Evolutionary conservation across 2,797 vertebrate genomes (phyloP), one percentile per base, ranked within the genome.

Genomic region (Megaceryle alcyon): DNA sequence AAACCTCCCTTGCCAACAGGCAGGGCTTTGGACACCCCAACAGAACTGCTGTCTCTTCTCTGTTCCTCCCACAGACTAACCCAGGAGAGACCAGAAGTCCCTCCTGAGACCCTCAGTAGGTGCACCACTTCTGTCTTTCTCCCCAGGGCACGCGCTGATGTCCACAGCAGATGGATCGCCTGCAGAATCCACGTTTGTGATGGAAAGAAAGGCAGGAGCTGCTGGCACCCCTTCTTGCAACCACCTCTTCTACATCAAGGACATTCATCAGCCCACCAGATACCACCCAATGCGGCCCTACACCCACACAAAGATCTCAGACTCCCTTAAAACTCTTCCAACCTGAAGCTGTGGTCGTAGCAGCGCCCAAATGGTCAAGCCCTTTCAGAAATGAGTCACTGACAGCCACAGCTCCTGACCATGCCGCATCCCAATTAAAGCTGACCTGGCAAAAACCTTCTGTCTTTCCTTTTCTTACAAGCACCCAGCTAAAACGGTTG

Each of bases 361-460:
- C 35, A 26, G 9, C 0, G 20, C 28, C 28, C 66, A 54, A 44
- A 46, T 0, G 5, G 35, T 5, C 41, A 51, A 10, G 4, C 4
- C 5, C 21, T 60, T 46, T 14, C 73, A 86, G 88, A 44, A 86
- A 33, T 0, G 0, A 77, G 37, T 44, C 65, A 25, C 8, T 2
- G 22, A 16, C 3, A 22, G 29, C 65, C 21, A 65, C 3, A 1
- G 43, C 28, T 86, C 65, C 41, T 2, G 5, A 51, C 12, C 14
- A 2, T 0, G 0, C 71, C 8, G 6, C 0, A 22, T 54, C 56
- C 12, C 0, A 22, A 16, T 0, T 5, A 43, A 72, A 76, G 92
- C 75, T 65, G 80, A 77, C 51, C 18, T 5, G 43, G 77, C 60
- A 81, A 59, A 94, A 88, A 20, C 19, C 48, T 78, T 39, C 57